phyloP scores from a whole-genome alignment of 2,888 invertebrate species.

The Melieria picta region DNA sequence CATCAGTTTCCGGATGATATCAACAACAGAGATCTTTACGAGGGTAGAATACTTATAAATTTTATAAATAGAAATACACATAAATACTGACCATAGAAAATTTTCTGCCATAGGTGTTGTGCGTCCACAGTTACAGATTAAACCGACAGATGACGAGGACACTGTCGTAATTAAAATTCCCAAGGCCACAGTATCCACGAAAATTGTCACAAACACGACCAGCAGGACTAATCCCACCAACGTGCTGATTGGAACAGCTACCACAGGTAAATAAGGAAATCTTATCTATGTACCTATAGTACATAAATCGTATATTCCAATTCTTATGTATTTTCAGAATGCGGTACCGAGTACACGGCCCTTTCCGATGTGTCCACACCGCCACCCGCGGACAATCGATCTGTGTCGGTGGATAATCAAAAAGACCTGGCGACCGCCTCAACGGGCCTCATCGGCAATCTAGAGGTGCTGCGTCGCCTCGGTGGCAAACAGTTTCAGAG shows the following conservation, averaged over 20 bases:
- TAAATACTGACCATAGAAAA: background rate
- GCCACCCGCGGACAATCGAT: slow-evolving; percentile 65
- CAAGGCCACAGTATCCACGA: slow-evolving; percentile 38
- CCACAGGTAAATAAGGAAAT: slow-evolving; percentile 55
- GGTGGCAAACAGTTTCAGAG: slow-evolving; percentile 86
- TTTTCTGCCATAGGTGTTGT: slow-evolving; percentile 64
- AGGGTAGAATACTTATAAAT: slow-evolving; percentile 69
- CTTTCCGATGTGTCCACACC: slow-evolving; percentile 67
- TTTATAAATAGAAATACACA: background rate
- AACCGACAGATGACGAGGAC: slow-evolving; percentile 56
- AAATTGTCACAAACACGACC: slow-evolving; percentile 38
- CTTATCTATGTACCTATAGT: no score
- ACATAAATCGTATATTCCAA: no score
- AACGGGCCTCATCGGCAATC: slow-evolving; percentile 68
- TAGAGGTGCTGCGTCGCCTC: slow-evolving; percentile 78
- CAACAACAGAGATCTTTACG: slow-evolving; percentile 71
- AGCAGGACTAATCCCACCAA: slow-evolving; percentile 26
- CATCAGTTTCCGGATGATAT: slow-evolving; percentile 85
- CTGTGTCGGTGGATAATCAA: slow-evolving; percentile 50
- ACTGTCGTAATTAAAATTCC: slow-evolving; percentile 59
- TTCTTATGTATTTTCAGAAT: slow-evolving; percentile 43
- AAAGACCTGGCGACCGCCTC: slow-evolving; percentile 61
- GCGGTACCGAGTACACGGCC: slow-evolving; percentile 56
- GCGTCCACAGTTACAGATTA: slow-evolving; percentile 73
- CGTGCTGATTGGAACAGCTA: slow-evolving; percentile 52